Evolutionary conservation across 2,113 vertebrate species (phyloP), one percentile per base, ranked within the genome.

Genomic region (Notechis scutatus): DNA sequence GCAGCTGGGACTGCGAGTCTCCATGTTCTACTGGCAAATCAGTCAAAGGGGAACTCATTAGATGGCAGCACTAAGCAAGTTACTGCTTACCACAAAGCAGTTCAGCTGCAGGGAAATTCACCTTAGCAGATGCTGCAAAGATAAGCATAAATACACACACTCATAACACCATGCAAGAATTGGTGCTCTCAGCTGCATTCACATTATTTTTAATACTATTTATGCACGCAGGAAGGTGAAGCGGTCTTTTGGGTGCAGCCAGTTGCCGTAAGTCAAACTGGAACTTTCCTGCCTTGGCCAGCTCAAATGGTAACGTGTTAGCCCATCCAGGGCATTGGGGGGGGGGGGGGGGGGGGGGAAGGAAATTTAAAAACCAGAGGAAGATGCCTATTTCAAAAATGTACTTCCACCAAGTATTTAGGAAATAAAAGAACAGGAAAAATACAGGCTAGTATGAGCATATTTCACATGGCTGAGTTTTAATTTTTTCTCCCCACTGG

Each of bases 21-120:
- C 56, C 59, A 24, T 11, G 34, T 12, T 69, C 90, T 64, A 5
- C n/a, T 21, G 74, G 21, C 29, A 92, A 42, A 24, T 45, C 59
- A 55, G 18, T 12, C 26, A 52, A 55, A 64, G n/a, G 74, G 52
- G 34, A 29, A 89, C 34, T 57, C 87, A 50, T 92, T 92, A 92
- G 92, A 69, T 89, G 87, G 87, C 87, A 92, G 61, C 92, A 92
- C 61, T 85, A 55, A 89, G 55, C 61, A 89, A 89, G 61, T 45
- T 56, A 88, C 55, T 29, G 50, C 56, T 64, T 64, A 64, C 18
- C 42, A 39, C 39, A 87, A 34, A 20, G 18, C 42, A 29, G 54
- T n/a, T 81, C 87, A 47, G 59, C 34, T 85, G 26, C 64, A 34
- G 20, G 64, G 57, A 88, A 88, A 92, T 21, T 23, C 45, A 26